Percentiles rank a stretch among this genome's conserved stretches.
phyloP scores from a whole-genome alignment of 2,797 vertebrate species.

The Phataginus tricuspis region DNA sequence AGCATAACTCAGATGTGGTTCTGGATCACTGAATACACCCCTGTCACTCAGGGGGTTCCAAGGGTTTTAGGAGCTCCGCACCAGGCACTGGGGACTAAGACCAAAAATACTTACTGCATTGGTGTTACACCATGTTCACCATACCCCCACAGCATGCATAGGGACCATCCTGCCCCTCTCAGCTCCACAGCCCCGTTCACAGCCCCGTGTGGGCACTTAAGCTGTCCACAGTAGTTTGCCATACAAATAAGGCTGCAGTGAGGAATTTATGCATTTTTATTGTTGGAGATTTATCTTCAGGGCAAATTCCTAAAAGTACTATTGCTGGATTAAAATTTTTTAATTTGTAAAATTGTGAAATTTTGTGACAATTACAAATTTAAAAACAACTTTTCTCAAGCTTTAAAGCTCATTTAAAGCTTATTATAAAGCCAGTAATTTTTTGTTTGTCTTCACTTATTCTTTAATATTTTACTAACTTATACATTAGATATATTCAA shows the following conservation, averaged over 20 bases:
- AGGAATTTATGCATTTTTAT: not conserved
- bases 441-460: not conserved
- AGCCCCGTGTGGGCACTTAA: fast-evolving
- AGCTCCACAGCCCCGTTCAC: no score
- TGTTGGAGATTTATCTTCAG: not conserved
- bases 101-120: not conserved
- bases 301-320: not conserved
- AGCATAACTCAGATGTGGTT: no score
- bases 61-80: not conserved
- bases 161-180: fast-evolving
- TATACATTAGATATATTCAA: not conserved
- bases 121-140: not conserved
- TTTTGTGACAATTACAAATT: not conserved
- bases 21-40: not conserved
- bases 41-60: not conserved
- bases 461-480: not conserved
- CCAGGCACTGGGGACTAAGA: not conserved
- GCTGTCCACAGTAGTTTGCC: fast-evolving
- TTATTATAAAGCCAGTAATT: not conserved
- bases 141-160: no score
- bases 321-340: not conserved
- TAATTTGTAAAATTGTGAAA: not conserved
- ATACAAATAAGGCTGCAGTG: fast-evolving
- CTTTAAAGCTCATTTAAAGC: not conserved
- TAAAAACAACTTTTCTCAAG: not conserved